Percentiles rank a stretch among this genome's conserved stretches.
Evolutionary conservation across 2,113 vertebrate species (phyloP).

Genomic region (Bagarius yarrelli): DNA sequence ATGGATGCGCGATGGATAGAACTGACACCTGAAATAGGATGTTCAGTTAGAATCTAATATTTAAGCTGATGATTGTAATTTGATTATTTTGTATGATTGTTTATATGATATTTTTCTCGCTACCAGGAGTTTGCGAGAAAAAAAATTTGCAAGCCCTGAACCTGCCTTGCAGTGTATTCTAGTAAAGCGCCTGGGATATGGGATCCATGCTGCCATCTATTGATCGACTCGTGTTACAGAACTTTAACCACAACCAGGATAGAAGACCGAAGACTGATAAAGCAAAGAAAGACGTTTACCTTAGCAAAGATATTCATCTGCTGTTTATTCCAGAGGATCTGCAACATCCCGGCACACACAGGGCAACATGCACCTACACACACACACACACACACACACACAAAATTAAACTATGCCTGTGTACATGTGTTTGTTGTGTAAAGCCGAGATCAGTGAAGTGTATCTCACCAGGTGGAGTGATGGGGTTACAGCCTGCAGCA

Average conservation of each 20-base stretch:
- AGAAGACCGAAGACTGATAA: neutral
- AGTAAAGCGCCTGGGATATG: neutral
- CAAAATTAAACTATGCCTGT: neutral
- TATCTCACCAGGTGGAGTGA: conserved; percentile 82
- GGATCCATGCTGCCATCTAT: conserved; percentile 30
- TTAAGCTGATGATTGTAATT: too few relatives aligned
- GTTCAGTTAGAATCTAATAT: too few relatives aligned
- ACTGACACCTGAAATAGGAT: too few relatives aligned
- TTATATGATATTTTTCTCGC: too few relatives aligned
- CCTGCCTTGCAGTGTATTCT: too few relatives aligned
- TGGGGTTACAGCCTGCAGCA: conserved; percentile 73
- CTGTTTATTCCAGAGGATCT: conserved; percentile 89
- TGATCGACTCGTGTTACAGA: conserved; percentile 11
- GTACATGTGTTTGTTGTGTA: neutral
- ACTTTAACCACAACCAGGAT: neutral
- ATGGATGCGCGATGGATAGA: too few relatives aligned
- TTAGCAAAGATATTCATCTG: conserved; percentile 90
- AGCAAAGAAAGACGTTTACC: conserved; percentile 64
- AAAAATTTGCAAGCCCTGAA: too few relatives aligned
- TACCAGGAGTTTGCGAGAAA: too few relatives aligned
- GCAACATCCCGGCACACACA: conserved; percentile 90
- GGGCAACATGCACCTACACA: conserved; percentile 90
- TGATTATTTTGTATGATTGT: too few relatives aligned
- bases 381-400: conserved; percentile 20
- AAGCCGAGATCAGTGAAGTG: neutral